Evolutionary conservation across 53 echinoderm and acorn worm genomes (phyloP), one percentile per base, ranked within the genome.

Genomic region (Holothuria leucospilota): DNA sequence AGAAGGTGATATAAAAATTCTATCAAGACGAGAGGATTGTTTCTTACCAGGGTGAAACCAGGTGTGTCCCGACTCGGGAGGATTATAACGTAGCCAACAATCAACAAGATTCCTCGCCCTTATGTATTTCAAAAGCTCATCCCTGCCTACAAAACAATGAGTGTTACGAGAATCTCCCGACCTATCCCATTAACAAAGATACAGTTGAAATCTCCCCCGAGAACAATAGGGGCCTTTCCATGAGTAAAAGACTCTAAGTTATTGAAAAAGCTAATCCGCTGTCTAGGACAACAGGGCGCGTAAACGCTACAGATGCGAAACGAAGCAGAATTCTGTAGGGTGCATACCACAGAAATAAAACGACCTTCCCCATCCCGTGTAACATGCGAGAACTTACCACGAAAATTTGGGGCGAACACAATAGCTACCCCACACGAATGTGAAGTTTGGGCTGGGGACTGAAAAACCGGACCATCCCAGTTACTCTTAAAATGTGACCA

Each of bases 361-460:
- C 71, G 71, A 12, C 71, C 71, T 34, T n/a, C n/a, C n/a, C n/a
- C n/a, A n/a, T n/a, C n/a, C n/a, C n/a, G n/a, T n/a, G n/a, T n/a
- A n/a, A n/a, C n/a, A n/a, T n/a, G n/a, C n/a, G n/a, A n/a, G n/a
- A n/a, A n/a, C n/a, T n/a, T n/a, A n/a, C n/a, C n/a, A n/a, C n/a
- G n/a, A n/a, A n/a, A n/a, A n/a, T n/a, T n/a, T n/a, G n/a, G n/a
- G n/a, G n/a, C n/a, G n/a, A n/a, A 72, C 16, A 34, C 38, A 72
- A 72, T 72, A 16, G 72, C 72, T 4, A 40, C 41, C 14, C 39
- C 72, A 72, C 72, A 72, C 9, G 72, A 72, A 30, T 72, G 72
- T 14, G 29, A 29, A 13, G 72, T 30, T 13, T 14, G 21, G 8
- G 72, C 72, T 7, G 72, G 38, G 30, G 72, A 72, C 21, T 39